Evolutionary conservation across 2,888 invertebrate species (phyloP), one percentile per base, ranked within the genome.

Genomic region (Helleia helle): DNA sequence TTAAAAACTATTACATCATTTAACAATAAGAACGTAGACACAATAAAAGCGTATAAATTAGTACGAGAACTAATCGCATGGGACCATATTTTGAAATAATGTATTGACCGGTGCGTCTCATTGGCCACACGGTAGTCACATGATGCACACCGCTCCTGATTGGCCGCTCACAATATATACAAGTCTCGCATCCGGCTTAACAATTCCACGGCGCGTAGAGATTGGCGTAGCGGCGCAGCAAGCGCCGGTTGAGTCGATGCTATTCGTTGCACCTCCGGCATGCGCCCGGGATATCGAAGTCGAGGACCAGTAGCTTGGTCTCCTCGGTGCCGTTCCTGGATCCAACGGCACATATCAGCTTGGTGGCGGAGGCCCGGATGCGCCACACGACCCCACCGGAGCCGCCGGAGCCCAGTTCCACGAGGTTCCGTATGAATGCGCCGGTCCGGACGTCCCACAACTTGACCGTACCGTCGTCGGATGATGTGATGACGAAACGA

Each of bases 321-420:
- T 99, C 99, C 83, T 99, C 99, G 4, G 98, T 99, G 42, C 98
- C 98, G 68, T 99, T 99, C 25, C 99, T 90, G 51, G 97, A 98
- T 43, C 99, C 99, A 11, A 99, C 99, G 2, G 99, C 99, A 79
- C 99, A 99, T 37, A 99, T 96, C 48, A 99, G 88, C 75, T 97
- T 97, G 12, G 98, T 98, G 64, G 97, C 94, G 59, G 94, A 97
- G 40, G 98, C 97, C 12, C 88, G 80, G 50, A 99, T 97, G 36
- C 99, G 90, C 99, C 99, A 99, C 8, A 99, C 99, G 12, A 99
- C 99, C 31, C 99, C 99, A 2, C 99, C 99, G 31, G 95, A 95
- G 2, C 98, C 98, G 14, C 98, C 97, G 51, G 96, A 96, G 46
- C 94, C 93, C 49, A 99, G 86, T 28, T 95, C 91, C 43, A 99